Base-by-base conservation (phyloP, 2,797 vertebrate species). In the Pseudomugil gertrudae region DNA sequence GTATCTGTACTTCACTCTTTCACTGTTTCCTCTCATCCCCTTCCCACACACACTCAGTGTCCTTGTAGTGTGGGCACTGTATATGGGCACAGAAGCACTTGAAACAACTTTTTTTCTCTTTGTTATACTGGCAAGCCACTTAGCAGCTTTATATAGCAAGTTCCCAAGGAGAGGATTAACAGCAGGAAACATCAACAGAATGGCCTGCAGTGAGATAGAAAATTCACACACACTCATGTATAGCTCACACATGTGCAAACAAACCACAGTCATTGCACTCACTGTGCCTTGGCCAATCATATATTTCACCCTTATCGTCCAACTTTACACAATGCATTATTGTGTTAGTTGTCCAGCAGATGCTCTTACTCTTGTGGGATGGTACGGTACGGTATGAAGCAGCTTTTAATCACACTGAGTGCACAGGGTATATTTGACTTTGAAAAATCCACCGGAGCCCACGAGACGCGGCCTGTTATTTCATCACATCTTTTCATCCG, bases 141-240 rank as follows among this genome's bases (percentile, higher is more conserved):
- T 92, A 92, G 76, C 80, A 83, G 86, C 89, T 91, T 92, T 90
- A 90, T 90, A 90, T 91, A 90, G 91, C 75, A 83, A 79, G 84
- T 84, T 80, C 84, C 87, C 86, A 87, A 90, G 85, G 83, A 92
- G 84, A 87, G 88, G 91, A 90, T 92, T 91, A 92, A 84, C 90
- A 83, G 85, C 72, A 83, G 83, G 79, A 84, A 84, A 86, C 89
- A 84, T 88, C 81, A 85, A 86, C 88, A 85, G 79, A 85, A 82
- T 48, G 40, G 71, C 83, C 81, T 19, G 33, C 81, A 79, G 84
- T 63, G 66, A 87, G 76, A 85, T 27, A 17, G 53, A 84, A 69
- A 72, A 62, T 61, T 33, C 78, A 72, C 71, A 61, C 59, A 65
- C 68, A 64, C 59, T 30, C 59, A 14, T 43, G 45, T 72, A 55